Percentiles rank a stretch among this genome's conserved stretches.
Conservation (phyloP, 2,113 vertebrate species). For the Mustelus asterias region DNA sequence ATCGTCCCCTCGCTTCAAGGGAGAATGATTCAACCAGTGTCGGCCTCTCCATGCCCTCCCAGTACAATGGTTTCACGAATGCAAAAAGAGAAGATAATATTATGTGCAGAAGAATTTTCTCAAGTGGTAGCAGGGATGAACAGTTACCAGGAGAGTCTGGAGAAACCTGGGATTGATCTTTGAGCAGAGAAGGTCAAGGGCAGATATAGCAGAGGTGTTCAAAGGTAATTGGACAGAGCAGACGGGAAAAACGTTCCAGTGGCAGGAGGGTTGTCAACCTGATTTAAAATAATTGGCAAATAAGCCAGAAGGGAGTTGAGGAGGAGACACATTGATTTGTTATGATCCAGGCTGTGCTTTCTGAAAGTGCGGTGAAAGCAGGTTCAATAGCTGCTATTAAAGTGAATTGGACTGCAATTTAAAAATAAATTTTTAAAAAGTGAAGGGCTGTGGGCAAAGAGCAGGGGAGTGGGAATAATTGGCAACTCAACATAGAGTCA, state of each 20-base stretch:
- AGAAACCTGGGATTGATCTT: too few species aligned
- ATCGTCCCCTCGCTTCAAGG: too few species aligned
- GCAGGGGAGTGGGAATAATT: not conserved
- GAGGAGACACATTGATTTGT: not conserved
- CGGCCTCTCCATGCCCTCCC: too few species aligned
- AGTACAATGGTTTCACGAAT: too few species aligned
- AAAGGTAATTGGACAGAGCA: not conserved
- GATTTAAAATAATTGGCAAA: not conserved
- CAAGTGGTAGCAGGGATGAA: too few species aligned
- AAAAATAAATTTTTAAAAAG: not conserved
- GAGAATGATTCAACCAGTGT: too few species aligned
- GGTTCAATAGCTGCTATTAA: not conserved
- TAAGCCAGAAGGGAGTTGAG: not conserved
- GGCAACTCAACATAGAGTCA: not conserved
- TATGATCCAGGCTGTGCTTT: not conserved
- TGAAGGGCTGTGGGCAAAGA: not conserved
- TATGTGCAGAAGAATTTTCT: too few species aligned
- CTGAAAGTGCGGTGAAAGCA: not conserved
- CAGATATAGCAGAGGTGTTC: not conserved
- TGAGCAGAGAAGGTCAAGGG: too few species aligned
- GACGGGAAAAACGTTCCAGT: too few species aligned
- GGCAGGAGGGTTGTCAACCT: too few species aligned
- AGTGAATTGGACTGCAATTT: not conserved
- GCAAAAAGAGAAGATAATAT: too few species aligned
- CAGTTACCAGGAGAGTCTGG: too few species aligned